Base-by-base conservation (phyloP, 2,797 vertebrate genomes). In the Mormyrops attenuatus region DNA sequence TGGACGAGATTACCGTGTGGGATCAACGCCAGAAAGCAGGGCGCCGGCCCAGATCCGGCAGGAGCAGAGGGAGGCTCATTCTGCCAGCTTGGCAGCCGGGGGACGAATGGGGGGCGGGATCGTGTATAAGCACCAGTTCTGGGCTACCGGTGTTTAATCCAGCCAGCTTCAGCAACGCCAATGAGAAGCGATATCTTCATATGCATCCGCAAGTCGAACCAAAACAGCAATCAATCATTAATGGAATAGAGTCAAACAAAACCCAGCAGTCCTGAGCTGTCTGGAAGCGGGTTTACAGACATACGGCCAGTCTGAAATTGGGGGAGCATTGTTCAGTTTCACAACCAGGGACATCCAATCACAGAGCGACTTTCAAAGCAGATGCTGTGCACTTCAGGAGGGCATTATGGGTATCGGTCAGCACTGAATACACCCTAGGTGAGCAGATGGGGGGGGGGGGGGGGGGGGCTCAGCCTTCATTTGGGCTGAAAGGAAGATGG, bases 41-140 rank as follows among this genome's bases (percentile, higher is more conserved):
- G 87, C 9, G 41, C 34, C 60, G 57, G 63, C 87, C 87, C 87
- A 88, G 55, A 88, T 88, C 87, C 7, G 34, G 87, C 20, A 26
- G 20, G 26, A 88, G 55, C 86, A 88, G 87, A 66, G 55, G 57
- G 55, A 66, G 57, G 38, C 41, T 50, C 66, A 50, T 53, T 77
- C 38, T 73, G 22, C 44, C 57, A 73, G 30, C 41, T 88, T 26
- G 88, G 73, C 20, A 44, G 50, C 30, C 17, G 50, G 47, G 66
- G 63, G 15, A 34, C 1, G n/a, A 86, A 55, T 5, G 52, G 13
- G 73, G 34, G 73, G 73, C 7, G 15, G 41, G 73, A 44, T 41
- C 38, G 7, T 80, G 73, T 8, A n/a, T 9, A 80, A 44, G 15
- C 69, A 41, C 4, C 15, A 3, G 34, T 17, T 20, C 38, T 15